These are phyloP conservation scores for Chlorops oryzae DNA, from an alignment of 1,140 invertebrate genomes.

Conservation along the genomic window DNA sequence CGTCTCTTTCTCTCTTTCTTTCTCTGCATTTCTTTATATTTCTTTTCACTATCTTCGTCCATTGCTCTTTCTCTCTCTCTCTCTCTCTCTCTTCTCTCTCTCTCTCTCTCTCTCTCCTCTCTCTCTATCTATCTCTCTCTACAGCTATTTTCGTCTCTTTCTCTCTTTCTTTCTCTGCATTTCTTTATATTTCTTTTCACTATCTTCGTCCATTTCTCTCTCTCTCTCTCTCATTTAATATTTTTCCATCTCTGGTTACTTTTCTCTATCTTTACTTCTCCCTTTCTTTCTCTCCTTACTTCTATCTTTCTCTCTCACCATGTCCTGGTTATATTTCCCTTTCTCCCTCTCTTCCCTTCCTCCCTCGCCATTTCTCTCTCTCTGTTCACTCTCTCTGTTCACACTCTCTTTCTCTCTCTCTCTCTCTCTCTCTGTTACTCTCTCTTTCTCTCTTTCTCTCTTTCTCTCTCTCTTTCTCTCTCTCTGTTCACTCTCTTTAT, in stretches of 20 bases:
- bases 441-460: no score
- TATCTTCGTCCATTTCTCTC: background rate
- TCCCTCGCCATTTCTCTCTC: background rate
- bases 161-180: background rate
- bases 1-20: background rate
- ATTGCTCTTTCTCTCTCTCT: background rate
- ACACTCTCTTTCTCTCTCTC: conserved; percentile 4
- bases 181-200: background rate
- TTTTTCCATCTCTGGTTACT: background rate
- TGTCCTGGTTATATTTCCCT: background rate
- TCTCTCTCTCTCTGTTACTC: background rate
- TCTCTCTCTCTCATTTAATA: conserved; percentile 2
- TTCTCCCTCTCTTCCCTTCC: background rate
- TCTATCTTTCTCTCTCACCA: background rate
- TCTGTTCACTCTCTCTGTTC: background rate
- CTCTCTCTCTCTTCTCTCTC: background rate
- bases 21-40: no score
- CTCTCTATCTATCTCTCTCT: background rate
- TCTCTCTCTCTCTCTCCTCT: background rate
- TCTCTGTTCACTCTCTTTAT: background rate
- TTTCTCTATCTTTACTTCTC: background rate
- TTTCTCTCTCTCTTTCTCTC: no score
- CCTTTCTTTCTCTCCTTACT: background rate
- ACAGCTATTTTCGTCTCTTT: background rate
- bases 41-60: background rate